Evolutionary conservation across 2,888 invertebrate genomes (phyloP), one percentile per base, ranked within the genome.

Genomic region (Serrognathus titanus): DNA sequence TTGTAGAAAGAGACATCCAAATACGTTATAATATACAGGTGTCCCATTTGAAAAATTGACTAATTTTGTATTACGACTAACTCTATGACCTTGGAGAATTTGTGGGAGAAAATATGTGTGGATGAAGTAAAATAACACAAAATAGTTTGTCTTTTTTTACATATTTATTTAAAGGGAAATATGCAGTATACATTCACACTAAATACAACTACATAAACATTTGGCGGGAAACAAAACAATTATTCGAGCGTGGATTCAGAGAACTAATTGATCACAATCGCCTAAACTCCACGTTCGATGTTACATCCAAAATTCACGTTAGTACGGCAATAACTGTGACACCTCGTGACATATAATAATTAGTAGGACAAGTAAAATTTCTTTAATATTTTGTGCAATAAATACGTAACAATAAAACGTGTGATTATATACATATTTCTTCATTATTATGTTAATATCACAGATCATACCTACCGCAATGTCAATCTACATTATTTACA

Each of bases 391-490:
- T 43, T 43, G 43, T 43, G 43, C 43, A 43, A 43, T 20, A 43
- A 20, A 43, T 20, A 43, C 20, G 20, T 43, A 43, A 43, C 43
- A 20, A 43, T 13, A 43, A 43, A 11, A 11, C 43, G 47, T 43
- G 43, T 61, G 58, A 56, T 61, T 58, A 61, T 58, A 56, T 61
- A 61, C 58, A 57, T 53, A 48, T 51, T 50, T 40, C 37, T 53
- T 46, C 43, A 53, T 40, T 51, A 51, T 56, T 52, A 58, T 59
- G 61, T 66, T 66, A 66, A 66, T 66, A 66, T 66, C 66, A 66
- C 66, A 66, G 66, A 49, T 64, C 59, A 55, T 59, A 63, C 54
- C 54, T 63, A 64, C 62, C 57, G 40, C 48, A 51, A 37, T 51
- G 36, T 53, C 43, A 58, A 48, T 40, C 53, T 54, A 58, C 49